Conservation (phyloP, 2,888 invertebrate species). For the Nesidiocoris tenuis region DNA sequence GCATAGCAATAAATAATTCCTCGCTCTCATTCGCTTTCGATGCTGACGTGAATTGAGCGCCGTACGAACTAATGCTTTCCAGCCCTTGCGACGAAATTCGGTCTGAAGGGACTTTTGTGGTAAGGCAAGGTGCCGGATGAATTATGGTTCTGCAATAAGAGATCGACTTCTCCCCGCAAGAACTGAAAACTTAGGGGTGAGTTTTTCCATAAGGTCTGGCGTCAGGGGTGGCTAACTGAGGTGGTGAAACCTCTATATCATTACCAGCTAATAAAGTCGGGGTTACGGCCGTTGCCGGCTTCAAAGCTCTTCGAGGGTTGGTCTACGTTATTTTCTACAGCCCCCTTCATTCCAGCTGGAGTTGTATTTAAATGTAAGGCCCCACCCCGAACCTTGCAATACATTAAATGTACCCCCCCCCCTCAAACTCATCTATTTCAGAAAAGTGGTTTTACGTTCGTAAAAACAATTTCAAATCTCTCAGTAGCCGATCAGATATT, state of each 20-base stretch:
- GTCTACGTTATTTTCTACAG: slow-evolving; percentile 2
- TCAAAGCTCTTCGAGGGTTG: slow-evolving; percentile 4
- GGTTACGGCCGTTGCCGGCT: neutral
- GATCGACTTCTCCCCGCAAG: neutral
- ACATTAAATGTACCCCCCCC: too few relatives aligned
- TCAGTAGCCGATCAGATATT: too few relatives aligned
- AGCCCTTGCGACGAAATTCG: slow-evolving; percentile 29
- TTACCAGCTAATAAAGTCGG: slow-evolving; percentile 26
- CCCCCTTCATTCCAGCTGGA: neutral
- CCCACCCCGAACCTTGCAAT: neutral
- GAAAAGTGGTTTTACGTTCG: too few relatives aligned
- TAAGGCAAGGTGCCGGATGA: neutral
- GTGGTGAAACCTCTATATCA: slow-evolving; percentile 17
- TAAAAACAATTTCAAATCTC: too few relatives aligned
- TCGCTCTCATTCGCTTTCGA: neutral
- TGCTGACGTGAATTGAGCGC: slow-evolving; percentile 24
- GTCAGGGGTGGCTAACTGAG: neutral
- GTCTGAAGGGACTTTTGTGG: neutral
- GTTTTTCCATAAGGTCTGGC: slow-evolving; percentile 8
- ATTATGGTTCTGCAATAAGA: slow-evolving; percentile 35
- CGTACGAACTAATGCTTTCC: slow-evolving; percentile 3
- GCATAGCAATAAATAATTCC: neutral
- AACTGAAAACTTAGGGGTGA: neutral
- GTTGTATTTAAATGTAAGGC: slow-evolving; percentile 18
- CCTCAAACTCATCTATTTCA: too few relatives aligned